Base-by-base conservation (phyloP, 2,888 invertebrate species). In the Actias luna region DNA sequence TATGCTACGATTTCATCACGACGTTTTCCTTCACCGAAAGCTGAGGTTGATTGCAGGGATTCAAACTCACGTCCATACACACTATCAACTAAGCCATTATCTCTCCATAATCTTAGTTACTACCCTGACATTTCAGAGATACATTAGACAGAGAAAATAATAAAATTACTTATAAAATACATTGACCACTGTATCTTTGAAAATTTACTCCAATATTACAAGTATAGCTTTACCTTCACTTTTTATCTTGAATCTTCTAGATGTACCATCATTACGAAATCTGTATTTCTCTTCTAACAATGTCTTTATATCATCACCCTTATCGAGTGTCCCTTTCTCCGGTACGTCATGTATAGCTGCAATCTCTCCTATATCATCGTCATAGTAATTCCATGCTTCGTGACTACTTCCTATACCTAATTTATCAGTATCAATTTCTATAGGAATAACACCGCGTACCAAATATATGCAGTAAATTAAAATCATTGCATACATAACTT, bases 281-380 rank as follows among this genome's bases (percentile, higher is more conserved):
- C 78, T 89, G 67, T 90, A 91, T 61, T 85, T 88, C 31, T 88
- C 85, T 76, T 92, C 90, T 0, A 92, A 64, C 10, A 88, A 64
- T 0, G 72, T 67, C 61, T 87, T 87, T 1, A 91, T 58, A 58
- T 76, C 72, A 59, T 83, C 78, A 14, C 75, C 74, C 25, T 73
- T 70, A 4, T 77, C 71, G 0, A 60, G 46, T 0, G 58, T 59
- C 5, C 64, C 39, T 18, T 70, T 61, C 52, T 60, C 29, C n/a
- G 55, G 46, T 57, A 52, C 59, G 4, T 36, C 57, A 7, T 65
- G 59, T 0, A 52, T 61, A 1, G 59, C 60, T 50, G 36, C 59
- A 16, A 52, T 22, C n/a, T n/a, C 46, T 12, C 12, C 29, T 22
- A 46, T 35, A 5, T 39, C 58, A 8, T 58, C 42, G 10, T 29